These are phyloP conservation scores for Falcaria lacertinaria DNA, from an alignment of 2,888 invertebrate genomes.

Conservation along the genomic window DNA sequence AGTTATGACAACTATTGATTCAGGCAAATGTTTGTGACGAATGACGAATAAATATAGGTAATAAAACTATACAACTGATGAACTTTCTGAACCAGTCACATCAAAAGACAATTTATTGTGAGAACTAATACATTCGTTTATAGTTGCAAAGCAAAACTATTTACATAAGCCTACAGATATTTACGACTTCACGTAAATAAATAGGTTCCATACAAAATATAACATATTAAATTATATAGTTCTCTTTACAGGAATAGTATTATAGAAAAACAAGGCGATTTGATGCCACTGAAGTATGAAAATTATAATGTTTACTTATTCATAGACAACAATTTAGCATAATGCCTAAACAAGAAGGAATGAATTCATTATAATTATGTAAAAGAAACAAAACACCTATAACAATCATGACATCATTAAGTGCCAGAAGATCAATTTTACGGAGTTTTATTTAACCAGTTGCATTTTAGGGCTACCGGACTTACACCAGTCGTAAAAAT, in stretches of 20 bases:
- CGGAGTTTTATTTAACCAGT: conserved; percentile 6
- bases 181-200: conserved; percentile 47
- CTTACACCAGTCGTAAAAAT: conserved; percentile 29
- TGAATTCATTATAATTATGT: conserved; percentile 55
- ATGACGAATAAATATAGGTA: not conserved
- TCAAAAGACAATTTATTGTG: conserved; percentile 30
- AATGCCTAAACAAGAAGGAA: conserved; percentile 67
- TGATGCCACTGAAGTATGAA: conserved; percentile 25
- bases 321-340: conserved; percentile 51
- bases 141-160: conserved; percentile 58
- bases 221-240: conserved; percentile 15
- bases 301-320: conserved; percentile 24
- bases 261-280: conserved; percentile 41
- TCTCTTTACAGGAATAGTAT: conserved; percentile 48
- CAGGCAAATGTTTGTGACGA: conserved; percentile 3
- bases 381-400: conserved; percentile 39
- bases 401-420: not conserved
- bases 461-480: conserved; percentile 22
- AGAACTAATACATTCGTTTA: conserved; percentile 35
- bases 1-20: not conserved
- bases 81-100: conserved; percentile 19
- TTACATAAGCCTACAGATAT: conserved; percentile 62
- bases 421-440: not conserved
- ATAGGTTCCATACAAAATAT: conserved; percentile 39
- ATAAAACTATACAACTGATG: conserved; percentile 16